A percentile compares a stretch with the other conserved stretches of the same genome.
These are phyloP conservation scores for Ptilorrhoa leucosticta DNA, from an alignment of 2,113 vertebrate species.

Conservation along the genomic window DNA sequence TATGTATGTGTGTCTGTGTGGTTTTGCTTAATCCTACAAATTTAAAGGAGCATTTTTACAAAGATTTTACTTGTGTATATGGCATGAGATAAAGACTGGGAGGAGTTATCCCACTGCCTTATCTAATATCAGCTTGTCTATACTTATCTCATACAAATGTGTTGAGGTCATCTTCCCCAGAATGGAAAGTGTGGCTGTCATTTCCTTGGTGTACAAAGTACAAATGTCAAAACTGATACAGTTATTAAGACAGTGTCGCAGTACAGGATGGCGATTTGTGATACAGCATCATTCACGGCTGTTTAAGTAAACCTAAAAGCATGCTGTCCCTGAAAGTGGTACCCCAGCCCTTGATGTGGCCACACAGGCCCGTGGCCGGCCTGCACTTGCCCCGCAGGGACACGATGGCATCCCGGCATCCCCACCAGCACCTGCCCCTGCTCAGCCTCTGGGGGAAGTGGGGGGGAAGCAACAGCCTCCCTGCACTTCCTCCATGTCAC, in stretches of 20 bases:
- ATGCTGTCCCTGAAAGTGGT: neutral
- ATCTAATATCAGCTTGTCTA: constrained; percentile 5
- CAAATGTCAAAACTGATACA: neutral
- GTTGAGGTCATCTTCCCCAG: neutral
- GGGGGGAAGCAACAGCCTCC: neutral
- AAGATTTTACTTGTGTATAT: neutral
- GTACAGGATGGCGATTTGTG: neutral
- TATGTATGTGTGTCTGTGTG: neutral
- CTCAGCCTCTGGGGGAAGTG: neutral
- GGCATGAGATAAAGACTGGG: constrained; percentile 7
- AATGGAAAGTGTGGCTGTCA: neutral
- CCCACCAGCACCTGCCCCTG: neutral
- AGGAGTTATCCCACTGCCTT: constrained; percentile 12
- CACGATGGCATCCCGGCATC: accelerated
- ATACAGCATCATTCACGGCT: neutral
- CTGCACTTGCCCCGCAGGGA: accelerated
- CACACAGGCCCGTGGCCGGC: accelerated
- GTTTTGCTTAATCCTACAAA: neutral
- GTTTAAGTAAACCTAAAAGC: neutral
- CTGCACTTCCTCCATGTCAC: accelerated
- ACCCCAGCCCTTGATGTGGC: neutral
- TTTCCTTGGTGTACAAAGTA: neutral
- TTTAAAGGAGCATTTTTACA: neutral
- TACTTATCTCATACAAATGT: neutral
- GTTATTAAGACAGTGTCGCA: neutral